phyloP scores from a whole-genome alignment of 2,797 vertebrate genomes.

The Crocodylus rhombifer region DNA sequence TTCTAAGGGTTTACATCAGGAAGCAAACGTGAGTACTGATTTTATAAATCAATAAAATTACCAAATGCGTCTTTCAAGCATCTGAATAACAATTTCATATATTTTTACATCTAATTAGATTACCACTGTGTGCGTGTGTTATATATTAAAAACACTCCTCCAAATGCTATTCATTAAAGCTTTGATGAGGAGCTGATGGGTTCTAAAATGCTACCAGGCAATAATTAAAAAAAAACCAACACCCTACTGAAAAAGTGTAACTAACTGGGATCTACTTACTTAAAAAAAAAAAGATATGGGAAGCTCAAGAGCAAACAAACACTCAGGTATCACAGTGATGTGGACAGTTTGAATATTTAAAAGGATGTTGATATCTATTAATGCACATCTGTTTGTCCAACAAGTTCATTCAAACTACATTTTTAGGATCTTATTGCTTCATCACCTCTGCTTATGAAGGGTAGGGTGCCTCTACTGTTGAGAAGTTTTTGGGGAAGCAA shows the following conservation, averaged over 20 bases:
- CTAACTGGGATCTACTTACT: background rate
- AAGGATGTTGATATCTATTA: conserved; percentile 4
- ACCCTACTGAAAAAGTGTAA: background rate
- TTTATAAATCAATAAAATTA: conserved; percentile 41
- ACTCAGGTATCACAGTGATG: background rate
- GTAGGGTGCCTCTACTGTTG: background rate
- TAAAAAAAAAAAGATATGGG: background rate
- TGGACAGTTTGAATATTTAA: background rate
- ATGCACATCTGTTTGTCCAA: background rate
- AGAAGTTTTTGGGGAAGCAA: too few species aligned
- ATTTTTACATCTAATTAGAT: background rate
- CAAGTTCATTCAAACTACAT: conserved; percentile 34
- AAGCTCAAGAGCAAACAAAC: background rate
- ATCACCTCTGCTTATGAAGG: background rate
- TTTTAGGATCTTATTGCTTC: background rate
- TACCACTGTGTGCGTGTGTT: background rate
- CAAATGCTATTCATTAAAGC: background rate
- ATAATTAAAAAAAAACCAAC: background rate
- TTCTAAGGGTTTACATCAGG: conserved; percentile 19
- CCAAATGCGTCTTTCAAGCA: conserved; percentile 9
- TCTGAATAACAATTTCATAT: background rate
- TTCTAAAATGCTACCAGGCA: background rate
- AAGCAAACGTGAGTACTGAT: conserved; percentile 62
- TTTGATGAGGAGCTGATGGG: background rate
- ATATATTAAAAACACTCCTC: background rate